Base-by-base conservation (phyloP, 2,888 invertebrate genomes). In the Anthrax anthrax region DNA sequence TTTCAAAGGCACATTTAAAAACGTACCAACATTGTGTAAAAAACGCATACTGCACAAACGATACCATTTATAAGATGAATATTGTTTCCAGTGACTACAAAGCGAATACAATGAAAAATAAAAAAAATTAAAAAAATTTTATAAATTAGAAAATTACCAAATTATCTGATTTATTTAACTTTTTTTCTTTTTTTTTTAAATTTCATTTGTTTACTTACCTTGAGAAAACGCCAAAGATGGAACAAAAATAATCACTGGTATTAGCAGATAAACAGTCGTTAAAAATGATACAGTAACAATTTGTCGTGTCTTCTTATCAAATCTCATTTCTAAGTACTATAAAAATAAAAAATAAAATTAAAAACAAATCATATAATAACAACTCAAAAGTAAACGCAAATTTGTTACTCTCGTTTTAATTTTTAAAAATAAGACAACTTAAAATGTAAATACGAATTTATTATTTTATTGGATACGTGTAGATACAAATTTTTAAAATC, bases 11-110 rank as follows among this genome's bases (percentile, higher is more conserved):
- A 32, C 8, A 32, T 32, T 12, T 19, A 10, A 2, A 40, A 29
- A 69, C 73, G 67, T 62, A 75, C 75, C 56, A 75, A 56, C 56
- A 74, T 71, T 1, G 77, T 77, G 58, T 77, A 77, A 56, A 77
- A 72, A 14, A 74, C 70, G 56, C 76, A 76, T 16, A 77, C 71
- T 14, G 67, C 52, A 41, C 73, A 73, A 4, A 75, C 72, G 8
- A 74, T 61, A 1, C 67, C 51, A 44, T 76, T 73, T 19, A 76
- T 72, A 1, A 72, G 57, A 63, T 76, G 75, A 38, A 76, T 65
- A 50, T 72, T 70, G 8, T 70, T 63, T 1, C 75, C 76, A 2
- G 75, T 75, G 4, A 77, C 77, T 76, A 58, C 37, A 63, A 61
- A n/a, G 12, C 4, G 13, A 34, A 40, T 17, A 39, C 8, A 17